A percentile compares a stretch with the other conserved stretches of the same genome.
phyloP scores from a whole-genome alignment of 2,113 vertebrate species.

The Cairina moschata region DNA sequence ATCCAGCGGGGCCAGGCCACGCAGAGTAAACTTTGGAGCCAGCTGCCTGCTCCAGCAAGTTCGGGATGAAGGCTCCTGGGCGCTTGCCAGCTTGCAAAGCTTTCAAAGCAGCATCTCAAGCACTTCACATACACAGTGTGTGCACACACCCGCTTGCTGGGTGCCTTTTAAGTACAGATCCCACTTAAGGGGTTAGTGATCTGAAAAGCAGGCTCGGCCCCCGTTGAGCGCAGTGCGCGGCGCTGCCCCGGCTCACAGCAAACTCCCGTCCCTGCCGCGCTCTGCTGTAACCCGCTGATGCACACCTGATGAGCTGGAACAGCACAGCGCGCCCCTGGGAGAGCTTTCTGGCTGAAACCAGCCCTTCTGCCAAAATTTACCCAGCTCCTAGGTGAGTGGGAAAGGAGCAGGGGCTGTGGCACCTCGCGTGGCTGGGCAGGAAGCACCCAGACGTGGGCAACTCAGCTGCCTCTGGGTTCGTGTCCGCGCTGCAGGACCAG shows the following conservation, averaged over 20 bases:
- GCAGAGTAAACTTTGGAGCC: constrained; percentile 13
- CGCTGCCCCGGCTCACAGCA: neutral
- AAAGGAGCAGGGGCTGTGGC: neutral
- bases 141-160: constrained; percentile 24
- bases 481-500: neutral
- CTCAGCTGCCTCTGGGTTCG: neutral
- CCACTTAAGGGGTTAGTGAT: constrained; percentile 52
- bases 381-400: neutral
- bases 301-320: neutral
- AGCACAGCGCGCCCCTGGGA: neutral
- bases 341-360: neutral
- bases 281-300: neutral
- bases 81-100: constrained; percentile 26
- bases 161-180: constrained; percentile 66
- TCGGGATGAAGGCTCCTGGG: constrained; percentile 9
- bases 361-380: neutral
- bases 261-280: neutral
- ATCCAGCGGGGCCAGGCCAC: neutral
- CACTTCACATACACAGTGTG: constrained; percentile 55
- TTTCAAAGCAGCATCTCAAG: constrained; percentile 62
- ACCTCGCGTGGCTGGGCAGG: neutral
- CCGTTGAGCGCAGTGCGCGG: neutral
- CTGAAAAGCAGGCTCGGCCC: constrained; percentile 45
- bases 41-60: neutral
- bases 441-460: neutral